These are phyloP conservation scores for Zelleria hepariella DNA, from an alignment of 2,888 invertebrate genomes.

Conservation along the genomic window DNA sequence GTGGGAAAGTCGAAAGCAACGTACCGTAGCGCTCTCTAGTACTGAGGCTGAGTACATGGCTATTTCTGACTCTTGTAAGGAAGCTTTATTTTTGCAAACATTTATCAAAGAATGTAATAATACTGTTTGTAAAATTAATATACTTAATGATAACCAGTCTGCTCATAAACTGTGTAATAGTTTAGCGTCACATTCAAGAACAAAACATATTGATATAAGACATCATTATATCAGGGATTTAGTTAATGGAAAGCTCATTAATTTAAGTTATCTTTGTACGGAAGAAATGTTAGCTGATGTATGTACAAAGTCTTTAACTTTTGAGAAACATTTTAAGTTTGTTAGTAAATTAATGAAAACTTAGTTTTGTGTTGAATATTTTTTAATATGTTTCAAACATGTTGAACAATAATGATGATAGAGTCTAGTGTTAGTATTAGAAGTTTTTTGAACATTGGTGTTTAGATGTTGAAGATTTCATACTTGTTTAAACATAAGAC, in stretches of 20 bases:
- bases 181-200: neutral
- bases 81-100: conserved; percentile 8
- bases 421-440: too few species aligned
- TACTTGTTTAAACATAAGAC: too few species aligned
- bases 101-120: neutral
- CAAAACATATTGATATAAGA: neutral
- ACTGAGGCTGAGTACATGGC: conserved; percentile 28
- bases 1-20: conserved; percentile 21
- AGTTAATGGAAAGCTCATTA: neutral
- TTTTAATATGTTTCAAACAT: too few species aligned
- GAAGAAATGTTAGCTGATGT: neutral
- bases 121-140: neutral
- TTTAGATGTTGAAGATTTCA: too few species aligned
- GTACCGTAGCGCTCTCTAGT: conserved; percentile 21
- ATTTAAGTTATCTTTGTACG: neutral
- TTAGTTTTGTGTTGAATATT: neutral
- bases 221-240: conserved; percentile 4
- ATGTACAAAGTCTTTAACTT: neutral
- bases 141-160: conserved; percentile 4
- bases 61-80: conserved; percentile 19
- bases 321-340: neutral
- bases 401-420: too few species aligned
- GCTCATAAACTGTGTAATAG: neutral
- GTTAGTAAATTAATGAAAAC: neutral
- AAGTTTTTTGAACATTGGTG: too few species aligned